Evolutionary conservation across 1,140 invertebrate species (phyloP).

Genomic region (Rhagoletis pomonella): DNA sequence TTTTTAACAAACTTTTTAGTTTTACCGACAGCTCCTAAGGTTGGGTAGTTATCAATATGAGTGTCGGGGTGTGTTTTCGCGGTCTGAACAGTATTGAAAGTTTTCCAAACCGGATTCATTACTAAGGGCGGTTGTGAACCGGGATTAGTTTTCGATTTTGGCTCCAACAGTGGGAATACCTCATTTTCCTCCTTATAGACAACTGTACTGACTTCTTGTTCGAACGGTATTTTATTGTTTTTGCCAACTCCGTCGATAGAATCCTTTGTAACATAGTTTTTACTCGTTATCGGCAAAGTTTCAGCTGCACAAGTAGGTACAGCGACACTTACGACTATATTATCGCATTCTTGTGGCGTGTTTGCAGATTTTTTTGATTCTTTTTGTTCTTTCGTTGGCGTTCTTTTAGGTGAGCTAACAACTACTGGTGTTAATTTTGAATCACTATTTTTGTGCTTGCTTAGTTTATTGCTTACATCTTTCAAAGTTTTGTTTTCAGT

Average conservation of each 20-base stretch:
- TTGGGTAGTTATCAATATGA: not conserved
- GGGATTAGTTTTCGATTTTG: not conserved
- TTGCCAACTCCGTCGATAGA: not conserved
- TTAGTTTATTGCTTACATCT: not conserved
- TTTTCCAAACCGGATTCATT: constrained; percentile 53
- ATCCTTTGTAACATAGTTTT: not conserved
- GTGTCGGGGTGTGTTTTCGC: constrained; percentile 41
- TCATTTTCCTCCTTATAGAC: not conserved
- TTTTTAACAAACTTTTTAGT: not conserved
- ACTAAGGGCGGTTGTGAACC: not conserved
- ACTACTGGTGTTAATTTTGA: not conserved
- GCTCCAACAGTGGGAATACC: not conserved
- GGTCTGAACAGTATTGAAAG: constrained; percentile 51
- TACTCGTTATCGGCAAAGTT: not conserved
- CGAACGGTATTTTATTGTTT: not conserved
- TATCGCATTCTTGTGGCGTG: not conserved
- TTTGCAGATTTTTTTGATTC: not conserved
- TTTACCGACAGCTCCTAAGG: constrained; percentile 29
- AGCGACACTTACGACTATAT: not conserved
- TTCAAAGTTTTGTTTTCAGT: not conserved
- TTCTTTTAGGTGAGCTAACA: not conserved
- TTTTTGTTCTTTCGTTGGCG: not conserved
- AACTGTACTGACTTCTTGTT: not conserved
- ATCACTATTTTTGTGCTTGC: not conserved
- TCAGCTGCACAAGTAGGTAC: not conserved